These are phyloP conservation scores for Zaprionus capensis DNA, from an alignment of 1,140 invertebrate species.

Conservation along the genomic window DNA sequence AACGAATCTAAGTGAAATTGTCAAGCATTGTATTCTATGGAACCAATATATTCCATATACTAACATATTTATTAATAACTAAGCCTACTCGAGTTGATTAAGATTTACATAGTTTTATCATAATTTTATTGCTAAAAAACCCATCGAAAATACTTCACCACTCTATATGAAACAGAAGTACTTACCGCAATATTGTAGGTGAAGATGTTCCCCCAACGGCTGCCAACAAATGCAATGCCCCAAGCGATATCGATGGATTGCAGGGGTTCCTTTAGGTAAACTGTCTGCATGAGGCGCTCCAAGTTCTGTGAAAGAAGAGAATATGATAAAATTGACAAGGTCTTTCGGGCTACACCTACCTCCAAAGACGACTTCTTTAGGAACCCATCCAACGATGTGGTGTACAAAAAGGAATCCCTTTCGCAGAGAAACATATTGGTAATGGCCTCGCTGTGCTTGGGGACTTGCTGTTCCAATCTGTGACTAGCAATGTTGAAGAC, in stretches of 20 bases:
- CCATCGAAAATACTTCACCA: background rate
- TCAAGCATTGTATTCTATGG: no score
- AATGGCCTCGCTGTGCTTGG: constrained; percentile 80
- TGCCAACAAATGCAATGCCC: constrained; percentile 73
- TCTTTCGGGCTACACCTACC: constrained; percentile 41
- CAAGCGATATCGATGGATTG: constrained; percentile 78
- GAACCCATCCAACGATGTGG: constrained; percentile 77
- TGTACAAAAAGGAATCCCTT: constrained; percentile 59
- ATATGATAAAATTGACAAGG: background rate
- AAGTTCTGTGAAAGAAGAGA: constrained; percentile 57
- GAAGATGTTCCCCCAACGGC: constrained; percentile 77
- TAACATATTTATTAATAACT: no score
- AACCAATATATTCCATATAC: no score
- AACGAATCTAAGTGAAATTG: no score
- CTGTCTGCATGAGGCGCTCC: constrained; percentile 63
- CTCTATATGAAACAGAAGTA: background rate
- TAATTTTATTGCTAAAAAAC: background rate
- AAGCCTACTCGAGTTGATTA: no score
- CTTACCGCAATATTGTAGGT: constrained; percentile 72
- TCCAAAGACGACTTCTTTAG: constrained; percentile 73
- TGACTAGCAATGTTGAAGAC: constrained; percentile 85
- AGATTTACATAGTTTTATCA: no score
- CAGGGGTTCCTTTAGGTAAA: constrained; percentile 75
- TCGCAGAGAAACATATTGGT: constrained; percentile 72
- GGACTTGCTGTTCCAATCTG: constrained; percentile 84